These are phyloP conservation scores for Barnardius zonarius DNA, from an alignment of 2,113 vertebrate species.

Conservation along the genomic window DNA sequence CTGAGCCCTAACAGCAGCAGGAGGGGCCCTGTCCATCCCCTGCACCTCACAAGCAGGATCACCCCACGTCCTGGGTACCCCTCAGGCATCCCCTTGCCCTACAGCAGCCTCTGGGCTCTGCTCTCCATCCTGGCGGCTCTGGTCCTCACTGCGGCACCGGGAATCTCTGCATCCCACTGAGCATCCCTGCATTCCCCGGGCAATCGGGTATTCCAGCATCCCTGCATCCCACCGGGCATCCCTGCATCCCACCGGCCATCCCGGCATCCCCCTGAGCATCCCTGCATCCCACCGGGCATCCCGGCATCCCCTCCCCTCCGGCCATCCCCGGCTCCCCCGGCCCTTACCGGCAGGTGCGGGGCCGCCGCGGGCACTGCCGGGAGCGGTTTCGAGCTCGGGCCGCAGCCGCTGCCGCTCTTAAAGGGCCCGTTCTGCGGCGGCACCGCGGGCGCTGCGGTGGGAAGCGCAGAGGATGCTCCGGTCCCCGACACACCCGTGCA, in stretches of 20 bases:
- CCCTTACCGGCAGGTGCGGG: slow-evolving; percentile 22
- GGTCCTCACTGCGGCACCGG: not conserved
- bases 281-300: not conserved
- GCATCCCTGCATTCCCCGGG: not conserved
- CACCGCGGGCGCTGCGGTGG: not conserved
- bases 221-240: not conserved
- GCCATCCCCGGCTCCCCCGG: not conserved
- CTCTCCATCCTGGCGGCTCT: not conserved
- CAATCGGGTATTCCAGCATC: not conserved
- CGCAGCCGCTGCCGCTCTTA: not conserved
- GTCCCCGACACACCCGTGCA: not conserved
- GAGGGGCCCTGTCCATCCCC: not conserved
- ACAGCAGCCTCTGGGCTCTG: not conserved
- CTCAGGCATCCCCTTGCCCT: accelerated
- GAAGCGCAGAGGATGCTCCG: not conserved
- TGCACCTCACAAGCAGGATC: not conserved
- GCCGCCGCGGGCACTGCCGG: not conserved
- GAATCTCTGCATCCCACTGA: not conserved
- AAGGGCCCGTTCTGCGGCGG: not conserved
- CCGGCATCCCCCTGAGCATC: not conserved
- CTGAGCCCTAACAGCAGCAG: not conserved
- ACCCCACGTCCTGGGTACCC: not conserved
- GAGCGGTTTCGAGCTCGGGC: not conserved
- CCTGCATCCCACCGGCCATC: not conserved
- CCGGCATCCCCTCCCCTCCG: not conserved